These are phyloP conservation scores for Coecobrya sp. DNA, from an alignment of 2,888 invertebrate species.

Conservation along the genomic window DNA sequence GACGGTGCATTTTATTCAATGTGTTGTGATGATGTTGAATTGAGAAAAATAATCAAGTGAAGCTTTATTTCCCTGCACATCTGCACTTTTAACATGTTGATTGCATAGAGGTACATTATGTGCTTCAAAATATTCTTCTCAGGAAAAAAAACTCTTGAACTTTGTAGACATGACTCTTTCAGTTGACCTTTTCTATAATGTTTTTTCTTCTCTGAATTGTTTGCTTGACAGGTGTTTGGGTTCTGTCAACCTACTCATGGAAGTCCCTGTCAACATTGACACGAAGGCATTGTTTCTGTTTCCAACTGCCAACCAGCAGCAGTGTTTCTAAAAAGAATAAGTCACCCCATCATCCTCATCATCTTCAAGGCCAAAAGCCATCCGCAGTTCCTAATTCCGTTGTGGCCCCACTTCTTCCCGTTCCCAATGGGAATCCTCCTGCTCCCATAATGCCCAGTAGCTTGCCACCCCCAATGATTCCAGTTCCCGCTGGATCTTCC, in stretches of 20 bases:
- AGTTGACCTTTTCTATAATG: slow-evolving; percentile 50
- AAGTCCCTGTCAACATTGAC: slow-evolving; percentile 81
- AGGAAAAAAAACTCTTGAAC: slow-evolving; percentile 44
- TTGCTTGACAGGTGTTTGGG: slow-evolving; percentile 85
- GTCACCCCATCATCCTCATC: slow-evolving; percentile 67
- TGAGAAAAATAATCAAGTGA: slow-evolving; percentile 17
- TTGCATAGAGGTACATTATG: neutral
- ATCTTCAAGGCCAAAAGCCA: slow-evolving; percentile 80
- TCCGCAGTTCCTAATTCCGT: slow-evolving; percentile 73
- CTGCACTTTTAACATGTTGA: slow-evolving; percentile 29
- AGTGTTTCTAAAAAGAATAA: slow-evolving; percentile 65
- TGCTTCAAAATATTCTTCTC: slow-evolving; percentile 18
- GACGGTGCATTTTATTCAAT: slow-evolving; percentile 57
- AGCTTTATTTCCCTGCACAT: slow-evolving; percentile 9
- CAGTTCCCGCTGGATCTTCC: slow-evolving; percentile 75
- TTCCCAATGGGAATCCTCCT: slow-evolving; percentile 64
- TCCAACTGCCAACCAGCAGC: slow-evolving; percentile 78
- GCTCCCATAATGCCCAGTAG: slow-evolving; percentile 50
- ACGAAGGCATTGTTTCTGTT: slow-evolving; percentile 80
- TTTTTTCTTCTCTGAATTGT: slow-evolving; percentile 59
- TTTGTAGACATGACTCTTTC: slow-evolving; percentile 7
- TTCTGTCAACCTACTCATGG: slow-evolving; percentile 85
- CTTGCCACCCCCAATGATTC: slow-evolving; percentile 77
- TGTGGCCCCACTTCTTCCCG: slow-evolving; percentile 78
- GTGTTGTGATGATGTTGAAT: slow-evolving; percentile 17